Percentiles rank a stretch among this genome's conserved stretches.
These are phyloP conservation scores for Alcedo quadribrachys DNA, from an alignment of 2,797 vertebrate species.

Conservation along the genomic window DNA sequence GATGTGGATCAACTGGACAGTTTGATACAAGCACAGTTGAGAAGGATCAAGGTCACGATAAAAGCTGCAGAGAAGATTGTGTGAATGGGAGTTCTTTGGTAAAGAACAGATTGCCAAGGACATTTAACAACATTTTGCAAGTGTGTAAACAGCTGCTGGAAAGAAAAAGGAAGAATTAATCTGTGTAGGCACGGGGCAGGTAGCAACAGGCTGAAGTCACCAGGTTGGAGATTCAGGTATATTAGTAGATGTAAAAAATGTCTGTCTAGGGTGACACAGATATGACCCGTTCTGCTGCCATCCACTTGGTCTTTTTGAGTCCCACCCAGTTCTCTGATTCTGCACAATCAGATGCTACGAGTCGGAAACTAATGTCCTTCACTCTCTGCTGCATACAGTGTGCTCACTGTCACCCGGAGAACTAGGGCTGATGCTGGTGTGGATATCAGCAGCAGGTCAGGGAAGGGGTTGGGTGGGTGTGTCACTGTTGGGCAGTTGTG, in stretches of 20 bases:
- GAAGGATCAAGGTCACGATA: background rate
- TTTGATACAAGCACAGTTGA: background rate
- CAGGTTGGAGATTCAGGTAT: background rate
- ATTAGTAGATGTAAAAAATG: background rate
- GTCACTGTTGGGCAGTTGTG: background rate
- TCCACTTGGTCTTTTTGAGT: background rate
- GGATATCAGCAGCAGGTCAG: background rate
- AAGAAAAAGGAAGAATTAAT: background rate
- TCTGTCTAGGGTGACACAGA: background rate
- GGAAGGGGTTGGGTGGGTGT: background rate
- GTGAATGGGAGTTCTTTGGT: background rate
- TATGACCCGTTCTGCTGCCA: background rate
- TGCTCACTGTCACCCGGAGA: background rate
- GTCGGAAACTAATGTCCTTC: background rate
- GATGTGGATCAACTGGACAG: background rate
- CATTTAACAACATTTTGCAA: background rate
- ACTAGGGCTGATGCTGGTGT: background rate
- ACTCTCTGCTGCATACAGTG: background rate
- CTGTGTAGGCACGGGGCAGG: background rate
- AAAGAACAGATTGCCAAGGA: background rate
- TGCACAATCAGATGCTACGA: background rate
- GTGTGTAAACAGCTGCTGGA: background rate
- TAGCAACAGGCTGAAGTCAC: background rate
- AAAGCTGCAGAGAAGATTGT: background rate
- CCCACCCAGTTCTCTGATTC: background rate